phyloP scores from a whole-genome alignment of 2,888 invertebrate species.

The Ectemnius continuus region DNA sequence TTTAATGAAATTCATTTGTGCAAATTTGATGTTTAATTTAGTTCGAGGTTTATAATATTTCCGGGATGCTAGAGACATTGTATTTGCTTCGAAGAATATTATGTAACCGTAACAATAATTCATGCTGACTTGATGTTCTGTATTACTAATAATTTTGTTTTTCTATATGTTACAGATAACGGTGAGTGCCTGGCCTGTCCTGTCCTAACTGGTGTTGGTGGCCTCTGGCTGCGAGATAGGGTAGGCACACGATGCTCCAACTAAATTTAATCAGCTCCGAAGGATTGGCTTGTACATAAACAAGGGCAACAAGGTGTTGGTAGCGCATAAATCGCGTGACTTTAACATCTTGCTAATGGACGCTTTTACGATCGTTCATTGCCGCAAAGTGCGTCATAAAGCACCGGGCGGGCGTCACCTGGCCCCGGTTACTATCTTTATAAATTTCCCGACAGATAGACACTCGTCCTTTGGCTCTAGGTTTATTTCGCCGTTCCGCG shows the following conservation, averaged over 20 bases:
- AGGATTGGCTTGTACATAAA: slow-evolving; percentile 26
- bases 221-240: too few relatives aligned
- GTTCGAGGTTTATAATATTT: too few relatives aligned
- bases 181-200: slow-evolving; percentile 48
- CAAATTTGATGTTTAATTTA: too few relatives aligned
- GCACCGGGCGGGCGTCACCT: slow-evolving; percentile 42
- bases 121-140: too few relatives aligned
- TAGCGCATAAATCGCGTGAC: slow-evolving; percentile 46
- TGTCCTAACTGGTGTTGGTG: neutral
- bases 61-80: too few relatives aligned
- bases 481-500: slow-evolving; percentile 19
- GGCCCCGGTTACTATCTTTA: slow-evolving; percentile 37
- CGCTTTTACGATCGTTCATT: slow-evolving; percentile 57
- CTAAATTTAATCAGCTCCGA: slow-evolving; percentile 23
- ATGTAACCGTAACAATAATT: too few relatives aligned
- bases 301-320: slow-evolving; percentile 24
- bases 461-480: slow-evolving; percentile 29
- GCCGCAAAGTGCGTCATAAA: slow-evolving; percentile 55
- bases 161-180: slow-evolving; percentile 56
- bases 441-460: slow-evolving; percentile 30
- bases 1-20: too few relatives aligned
- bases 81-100: too few relatives aligned
- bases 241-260: neutral
- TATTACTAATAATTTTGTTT: neutral
- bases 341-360: slow-evolving; percentile 47